Base-by-base conservation (phyloP, 2,888 invertebrate species). In the Tachina lurida region DNA sequence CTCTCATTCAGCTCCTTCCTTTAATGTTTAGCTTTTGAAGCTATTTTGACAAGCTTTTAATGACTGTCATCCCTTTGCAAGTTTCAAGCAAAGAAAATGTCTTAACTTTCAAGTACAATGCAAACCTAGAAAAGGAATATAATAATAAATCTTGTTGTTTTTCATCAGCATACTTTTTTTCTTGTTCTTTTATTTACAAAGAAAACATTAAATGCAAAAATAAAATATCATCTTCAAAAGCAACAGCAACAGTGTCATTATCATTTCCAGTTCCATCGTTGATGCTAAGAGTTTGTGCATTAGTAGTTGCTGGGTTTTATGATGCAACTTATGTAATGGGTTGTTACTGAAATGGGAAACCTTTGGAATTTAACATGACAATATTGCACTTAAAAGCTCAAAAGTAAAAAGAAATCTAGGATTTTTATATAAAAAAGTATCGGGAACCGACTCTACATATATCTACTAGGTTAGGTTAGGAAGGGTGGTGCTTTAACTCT, bases 161-260 rank as follows among this genome's bases (percentile, higher is more conserved):
- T 81, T 39, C 60, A 52, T 75, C 60, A 74, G 43, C 22, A 62
- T 62, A 15, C 17, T 60, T 52, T 31, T 31, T 31, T 31, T 7
- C 7, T 31, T 31, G 0, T 31, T 31, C 31, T 31, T 22, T 43
- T 12, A 19, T 45, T 47, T 41, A 15, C 31, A 70, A 70, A 31
- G 22, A 60, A 41, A 17, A 15, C 31, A n/a, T 31, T n/a, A 74
- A 39, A 17, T 3, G n/a, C 13, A 41, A 63, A 39, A 43, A 17
- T n/a, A 75, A 70, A 54, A 41, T 17, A 60, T 68, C 60, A 60
- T 70, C 70, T 63, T 70, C 5, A 8, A 52, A 31, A 77, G 7
- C 31, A 13, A 52, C 43, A 73, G 56, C 71, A 71, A 39, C 65
- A 73, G 71, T 76, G 47, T 77, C 76, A 71, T 83, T 77, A 77